Evolutionary conservation across 1,140 invertebrate species (phyloP), one percentile per base, ranked within the genome.

Genomic region (Leptopilina boulardi): DNA sequence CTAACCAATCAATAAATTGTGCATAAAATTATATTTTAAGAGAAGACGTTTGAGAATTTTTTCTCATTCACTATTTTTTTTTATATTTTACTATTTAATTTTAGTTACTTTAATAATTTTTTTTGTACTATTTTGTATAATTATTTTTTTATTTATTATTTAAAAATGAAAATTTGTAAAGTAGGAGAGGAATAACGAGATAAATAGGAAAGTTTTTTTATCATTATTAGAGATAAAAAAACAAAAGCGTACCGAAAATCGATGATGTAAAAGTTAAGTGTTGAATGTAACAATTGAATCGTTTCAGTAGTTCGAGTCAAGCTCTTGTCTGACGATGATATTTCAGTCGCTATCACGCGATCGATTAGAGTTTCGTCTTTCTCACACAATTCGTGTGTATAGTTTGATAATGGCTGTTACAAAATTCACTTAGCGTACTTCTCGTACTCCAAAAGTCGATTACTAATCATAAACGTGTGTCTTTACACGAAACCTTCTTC

Each of bases 381-480:
- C 56, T 26, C 56, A 5, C 56, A 30, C 56, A 15, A 21, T 56
- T 23, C 56, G 23, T 66, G 56, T 66, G 26, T 66, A n/a, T 47
- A 47, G 44, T 66, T 66, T 21, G 56, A 15, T 66, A 66, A 66
- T 54, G 21, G 44, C 15, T 74, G 74, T 75, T 81, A 70, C 74
- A 79, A 81, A 77, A 80, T 83, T 83, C 70, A 78, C 71, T 19
- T 59, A 66, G 23, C 75, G 54, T 54, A 54, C 44, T 54, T 75
- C 75, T 80, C 76, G 70, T 59, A 59, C 42, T 34, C 30, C 23
- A 38, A 81, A n/a, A n/a, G 80, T 74, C 80, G 80, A 83, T 81
- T 77, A 76, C 82, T 80, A 83, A 80, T 83, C 79, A 79, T 78
- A 70, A 75, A 74, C 75, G 70, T 77, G 54, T 51, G n/a, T n/a